Evolutionary conservation across 2,113 vertebrate species (phyloP).

Genomic region (Donacobius atricapilla): DNA sequence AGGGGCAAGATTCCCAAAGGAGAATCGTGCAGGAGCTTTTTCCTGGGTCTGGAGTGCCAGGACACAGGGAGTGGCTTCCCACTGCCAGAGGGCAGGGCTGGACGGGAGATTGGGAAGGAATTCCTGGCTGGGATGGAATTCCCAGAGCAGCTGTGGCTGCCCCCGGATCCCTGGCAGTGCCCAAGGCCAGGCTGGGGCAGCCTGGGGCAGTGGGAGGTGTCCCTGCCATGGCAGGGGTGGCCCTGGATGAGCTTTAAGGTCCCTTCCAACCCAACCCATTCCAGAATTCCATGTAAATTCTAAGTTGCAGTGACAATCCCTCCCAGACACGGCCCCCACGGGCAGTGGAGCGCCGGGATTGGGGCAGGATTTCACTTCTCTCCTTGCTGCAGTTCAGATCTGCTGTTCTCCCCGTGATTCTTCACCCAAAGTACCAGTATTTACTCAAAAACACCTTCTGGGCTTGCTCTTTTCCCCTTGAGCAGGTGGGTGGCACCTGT

Average conservation of each 20-base stretch:
- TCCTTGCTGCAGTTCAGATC: neutral
- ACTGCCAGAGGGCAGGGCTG: neutral
- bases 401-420: rapidly evolving
- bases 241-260: neutral
- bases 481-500: neutral
- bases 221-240: neutral
- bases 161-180: neutral
- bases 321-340: rapidly evolving
- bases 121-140: neutral
- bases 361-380: neutral
- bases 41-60: neutral
- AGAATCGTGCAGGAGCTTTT: neutral
- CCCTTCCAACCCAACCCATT: neutral
- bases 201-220: neutral
- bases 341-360: rapidly evolving
- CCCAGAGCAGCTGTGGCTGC: neutral
- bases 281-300: neutral
- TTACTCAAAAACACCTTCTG: neutral
- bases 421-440: neutral
- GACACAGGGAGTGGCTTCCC: neutral
- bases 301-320: neutral
- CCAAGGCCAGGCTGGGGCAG: neutral
- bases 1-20: neutral
- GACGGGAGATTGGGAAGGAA: neutral
- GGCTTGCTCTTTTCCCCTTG: rapidly evolving